Evolutionary conservation across 30 jellyfish, hydroid and myxozoan species (phyloP).

Genomic region (Turritopsis dohrnii): DNA sequence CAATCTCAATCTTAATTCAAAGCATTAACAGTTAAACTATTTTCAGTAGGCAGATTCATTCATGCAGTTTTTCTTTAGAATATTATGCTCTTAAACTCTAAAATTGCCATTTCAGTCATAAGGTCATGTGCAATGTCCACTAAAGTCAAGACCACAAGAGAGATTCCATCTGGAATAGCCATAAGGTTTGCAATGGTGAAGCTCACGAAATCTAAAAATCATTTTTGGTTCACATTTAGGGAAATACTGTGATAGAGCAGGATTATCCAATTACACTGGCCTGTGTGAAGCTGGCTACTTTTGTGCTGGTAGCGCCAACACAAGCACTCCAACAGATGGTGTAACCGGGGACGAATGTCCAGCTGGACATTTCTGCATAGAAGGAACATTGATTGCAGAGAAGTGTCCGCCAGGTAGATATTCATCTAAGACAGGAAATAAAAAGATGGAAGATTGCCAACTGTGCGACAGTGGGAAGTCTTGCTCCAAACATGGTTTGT

Average conservation of each 20-base stretch:
- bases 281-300: slow-evolving; percentile 77
- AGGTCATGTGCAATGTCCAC: too few relatives aligned
- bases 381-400: slow-evolving; percentile 59
- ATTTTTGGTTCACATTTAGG: slow-evolving; percentile 30
- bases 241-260: slow-evolving; percentile 52
- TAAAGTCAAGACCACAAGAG: too few relatives aligned
- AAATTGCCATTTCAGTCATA: too few relatives aligned
- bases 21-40: too few relatives aligned
- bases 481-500: slow-evolving; percentile 74
- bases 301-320: slow-evolving; percentile 63
- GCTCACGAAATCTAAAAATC: too few relatives aligned
- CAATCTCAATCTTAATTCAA: too few relatives aligned
- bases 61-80: too few relatives aligned
- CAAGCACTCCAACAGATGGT: slow-evolving; percentile 73
- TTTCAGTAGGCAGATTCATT: too few relatives aligned
- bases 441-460: slow-evolving; percentile 57
- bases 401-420: slow-evolving; percentile 87
- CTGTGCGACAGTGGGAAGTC: slow-evolving; percentile 73
- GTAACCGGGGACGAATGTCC: slow-evolving; percentile 85
- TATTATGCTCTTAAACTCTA: too few relatives aligned
- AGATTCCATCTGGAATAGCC: too few relatives aligned
- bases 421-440: slow-evolving; percentile 59
- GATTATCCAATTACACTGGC: slow-evolving; percentile 65
- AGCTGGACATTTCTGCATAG: slow-evolving; percentile 70
- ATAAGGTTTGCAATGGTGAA: too few relatives aligned